Percentiles rank a stretch among this genome's conserved stretches.
phyloP scores from a whole-genome alignment of 2,888 invertebrate genomes.

The Leptopilina myrica region DNA sequence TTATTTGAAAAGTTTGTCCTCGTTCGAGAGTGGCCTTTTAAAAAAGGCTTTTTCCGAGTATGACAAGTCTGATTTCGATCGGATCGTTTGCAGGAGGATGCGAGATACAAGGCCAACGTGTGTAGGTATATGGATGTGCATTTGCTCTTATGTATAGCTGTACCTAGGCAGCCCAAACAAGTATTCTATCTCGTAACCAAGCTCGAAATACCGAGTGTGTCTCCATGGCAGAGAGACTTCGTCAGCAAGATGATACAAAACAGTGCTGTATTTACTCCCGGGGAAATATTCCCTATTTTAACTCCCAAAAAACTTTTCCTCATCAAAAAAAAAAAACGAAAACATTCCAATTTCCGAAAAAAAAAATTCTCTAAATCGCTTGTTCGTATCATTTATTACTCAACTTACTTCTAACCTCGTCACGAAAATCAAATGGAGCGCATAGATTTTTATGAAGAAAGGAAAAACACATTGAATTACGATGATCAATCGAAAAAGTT shows the following conservation, averaged over 20 bases:
- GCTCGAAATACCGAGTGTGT: slow-evolving; percentile 34
- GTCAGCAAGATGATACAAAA: slow-evolving; percentile 23
- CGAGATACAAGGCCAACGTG: slow-evolving; percentile 24
- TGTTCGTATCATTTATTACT: neutral
- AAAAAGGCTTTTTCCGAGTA: slow-evolving; percentile 2
- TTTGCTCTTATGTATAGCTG: slow-evolving; percentile 33
- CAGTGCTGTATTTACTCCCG: slow-evolving; percentile 25
- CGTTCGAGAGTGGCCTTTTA: slow-evolving; percentile 32
- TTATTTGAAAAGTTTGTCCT: slow-evolving; percentile 26
- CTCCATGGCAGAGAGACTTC: slow-evolving; percentile 20
- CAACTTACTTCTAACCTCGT: neutral
- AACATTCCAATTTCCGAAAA: neutral
- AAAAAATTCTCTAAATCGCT: neutral
- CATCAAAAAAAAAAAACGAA: neutral
- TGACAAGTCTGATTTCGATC: slow-evolving; percentile 35
- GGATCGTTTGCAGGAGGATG: slow-evolving; percentile 32
- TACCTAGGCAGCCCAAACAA: slow-evolving; percentile 41
- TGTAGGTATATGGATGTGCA: slow-evolving; percentile 23
- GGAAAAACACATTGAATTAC: neutral
- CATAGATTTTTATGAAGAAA: slow-evolving; percentile 6
- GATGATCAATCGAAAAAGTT: too few relatives aligned
- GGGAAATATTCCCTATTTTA: neutral
- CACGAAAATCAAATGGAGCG: slow-evolving; percentile 29
- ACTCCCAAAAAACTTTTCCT: neutral
- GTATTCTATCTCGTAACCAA: slow-evolving; percentile 29